Base-by-base conservation (phyloP, 1,140 invertebrate genomes). In the Pseudomyrmex concolor region DNA sequence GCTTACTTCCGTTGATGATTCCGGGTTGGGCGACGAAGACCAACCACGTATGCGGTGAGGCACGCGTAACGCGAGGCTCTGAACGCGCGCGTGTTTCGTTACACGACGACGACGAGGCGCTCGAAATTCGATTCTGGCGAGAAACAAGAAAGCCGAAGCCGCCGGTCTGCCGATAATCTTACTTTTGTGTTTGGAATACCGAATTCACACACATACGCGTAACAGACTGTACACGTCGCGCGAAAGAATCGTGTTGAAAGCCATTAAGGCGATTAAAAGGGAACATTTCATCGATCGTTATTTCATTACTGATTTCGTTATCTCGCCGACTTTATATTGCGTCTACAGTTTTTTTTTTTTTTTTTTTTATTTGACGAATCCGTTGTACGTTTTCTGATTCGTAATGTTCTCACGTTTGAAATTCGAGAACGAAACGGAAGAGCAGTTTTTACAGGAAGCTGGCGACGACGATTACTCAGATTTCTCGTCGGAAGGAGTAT, bases 401-500 rank as follows among this genome's bases (percentile, higher is more conserved):
- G n/a, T 64, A 15, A 55, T 60, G 68, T 80, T 88, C 87, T 87
- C 87, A 87, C 83, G 54, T 34, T 34, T 34, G 83, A 67, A 74
- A 85, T 67, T 34, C 34, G 88, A 89, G 81, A 82, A 25, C 22
- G 9, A 55, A 4, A 22, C 15, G 19, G 70, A 74, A 82, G 70
- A 63, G 70, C 57, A 50, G 50, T 66, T 82, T 78, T 59, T 54
- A 67, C 62, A 54, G 78, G 70, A 74, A 72, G 78, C 86, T 83
- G 84, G 63, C 70, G 72, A 59, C 63, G 76, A 83, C 84, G 84
- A 88, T 90, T 87, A 86, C 89, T 91, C 84, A 80, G 87, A 92
- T 91, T 91, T 91, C 90, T 91, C 86, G 25, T 67, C 87, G 89
- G 88, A 90, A 91, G 89, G 90, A 91, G 90, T 88, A 76, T 82